Evolutionary conservation across 2,888 invertebrate genomes (phyloP).

Genomic region (Platerodrilus igneus): DNA sequence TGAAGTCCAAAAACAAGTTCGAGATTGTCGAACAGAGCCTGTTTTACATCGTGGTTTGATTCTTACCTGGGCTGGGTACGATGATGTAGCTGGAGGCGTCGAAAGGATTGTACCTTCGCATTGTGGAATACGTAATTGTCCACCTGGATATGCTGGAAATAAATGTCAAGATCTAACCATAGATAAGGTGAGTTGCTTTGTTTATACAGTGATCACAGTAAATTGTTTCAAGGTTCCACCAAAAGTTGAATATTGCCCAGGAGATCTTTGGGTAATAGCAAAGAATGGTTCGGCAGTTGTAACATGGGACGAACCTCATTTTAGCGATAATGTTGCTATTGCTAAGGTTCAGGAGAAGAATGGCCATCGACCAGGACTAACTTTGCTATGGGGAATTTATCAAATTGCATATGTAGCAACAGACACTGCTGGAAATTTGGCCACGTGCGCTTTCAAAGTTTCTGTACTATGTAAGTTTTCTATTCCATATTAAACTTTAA

Average conservation of each 20-base stretch:
- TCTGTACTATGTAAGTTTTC: conserved; percentile 73
- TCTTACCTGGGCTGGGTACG: conserved; percentile 91
- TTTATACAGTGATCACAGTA: background rate
- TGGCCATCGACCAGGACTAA: conserved; percentile 83
- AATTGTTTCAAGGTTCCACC: conserved; percentile 70
- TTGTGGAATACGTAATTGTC: conserved; percentile 85
- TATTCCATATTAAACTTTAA: background rate
- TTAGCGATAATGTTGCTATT: conserved; percentile 84
- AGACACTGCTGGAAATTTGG: conserved; percentile 88
- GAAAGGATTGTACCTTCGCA: conserved; percentile 87
- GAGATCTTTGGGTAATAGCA: conserved; percentile 90
- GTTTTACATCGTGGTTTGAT: conserved; percentile 81
- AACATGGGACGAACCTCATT: conserved; percentile 87
- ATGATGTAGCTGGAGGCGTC: conserved; percentile 81
- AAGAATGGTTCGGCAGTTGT: conserved; percentile 88
- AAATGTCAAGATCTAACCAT: conserved; percentile 81
- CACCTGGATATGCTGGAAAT: conserved; percentile 78
- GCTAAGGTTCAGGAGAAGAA: conserved; percentile 75
- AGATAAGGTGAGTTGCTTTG: conserved; percentile 63
- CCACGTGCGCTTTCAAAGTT: conserved; percentile 86
- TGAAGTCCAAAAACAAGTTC: conserved; percentile 89
- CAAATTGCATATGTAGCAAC: conserved; percentile 91
- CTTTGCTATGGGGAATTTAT: conserved; percentile 85
- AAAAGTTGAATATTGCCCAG: conserved; percentile 84
- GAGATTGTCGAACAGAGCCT: conserved; percentile 88